These are phyloP conservation scores for Threskiornis aethiopicus DNA, from an alignment of 2,797 vertebrate species.

Conservation along the genomic window DNA sequence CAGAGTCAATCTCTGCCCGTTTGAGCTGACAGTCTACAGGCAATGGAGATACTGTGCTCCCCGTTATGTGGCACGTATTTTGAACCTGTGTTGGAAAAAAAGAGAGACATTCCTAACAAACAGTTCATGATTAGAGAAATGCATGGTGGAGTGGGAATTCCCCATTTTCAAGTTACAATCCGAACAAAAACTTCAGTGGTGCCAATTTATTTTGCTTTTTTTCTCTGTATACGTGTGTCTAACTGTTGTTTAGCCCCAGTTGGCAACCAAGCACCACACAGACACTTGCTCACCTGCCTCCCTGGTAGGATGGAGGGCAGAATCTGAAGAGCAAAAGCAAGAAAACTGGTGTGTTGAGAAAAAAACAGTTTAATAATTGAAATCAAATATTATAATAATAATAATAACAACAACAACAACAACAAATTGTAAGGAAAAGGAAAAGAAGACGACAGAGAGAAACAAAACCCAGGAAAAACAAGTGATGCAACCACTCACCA, in stretches of 20 bases:
- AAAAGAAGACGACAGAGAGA: too few species aligned
- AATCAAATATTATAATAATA: too few species aligned
- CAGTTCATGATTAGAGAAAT: not conserved
- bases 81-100: not conserved
- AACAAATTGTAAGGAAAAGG: too few species aligned
- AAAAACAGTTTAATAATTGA: too few species aligned
- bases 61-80: not conserved
- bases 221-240: not conserved
- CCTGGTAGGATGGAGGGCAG: too few species aligned
- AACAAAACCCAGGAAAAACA: too few species aligned
- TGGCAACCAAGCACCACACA: too few species aligned
- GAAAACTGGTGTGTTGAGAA: too few species aligned
- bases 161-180: not conserved
- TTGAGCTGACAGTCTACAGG: not conserved
- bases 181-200: not conserved
- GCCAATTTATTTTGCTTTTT: not conserved
- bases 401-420: too few species aligned
- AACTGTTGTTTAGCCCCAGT: not conserved
- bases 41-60: not conserved
- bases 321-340: too few species aligned
- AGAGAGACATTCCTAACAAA: not conserved
- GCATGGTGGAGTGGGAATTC: not conserved
- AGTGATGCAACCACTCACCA: too few species aligned
- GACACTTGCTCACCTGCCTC: too few species aligned
- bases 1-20: not conserved